Evolutionary conservation across 2,888 invertebrate species (phyloP).

Genomic region (Rhimphoctona megacephalus): DNA sequence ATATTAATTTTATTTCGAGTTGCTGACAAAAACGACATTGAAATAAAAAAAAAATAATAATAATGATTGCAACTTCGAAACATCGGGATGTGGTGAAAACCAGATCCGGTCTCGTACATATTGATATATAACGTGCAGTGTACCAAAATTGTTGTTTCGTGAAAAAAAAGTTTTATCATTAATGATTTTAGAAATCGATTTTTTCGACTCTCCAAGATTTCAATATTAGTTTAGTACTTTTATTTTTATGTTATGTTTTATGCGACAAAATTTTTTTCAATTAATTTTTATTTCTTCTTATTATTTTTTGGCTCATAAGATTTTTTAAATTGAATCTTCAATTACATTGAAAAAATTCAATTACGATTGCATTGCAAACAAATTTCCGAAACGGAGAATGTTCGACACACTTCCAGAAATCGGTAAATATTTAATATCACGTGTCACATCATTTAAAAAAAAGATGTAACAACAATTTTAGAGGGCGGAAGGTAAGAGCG

Average conservation of each 20-base stretch:
- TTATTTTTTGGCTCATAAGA: background rate
- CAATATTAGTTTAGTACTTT: background rate
- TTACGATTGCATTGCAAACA: background rate
- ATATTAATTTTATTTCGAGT: background rate
- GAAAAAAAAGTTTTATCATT: background rate
- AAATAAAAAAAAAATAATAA: background rate
- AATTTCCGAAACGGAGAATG: background rate
- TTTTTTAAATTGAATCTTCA: background rate
- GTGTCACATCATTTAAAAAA: too few relatives aligned
- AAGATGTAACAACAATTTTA: too few relatives aligned
- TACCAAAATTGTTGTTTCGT: background rate
- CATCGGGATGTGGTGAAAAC: slow-evolving; percentile 23
- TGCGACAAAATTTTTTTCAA: background rate
- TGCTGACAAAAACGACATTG: background rate
- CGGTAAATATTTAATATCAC: too few relatives aligned
- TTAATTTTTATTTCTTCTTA: background rate
- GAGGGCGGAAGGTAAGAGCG: too few relatives aligned
- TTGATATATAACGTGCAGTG: background rate
- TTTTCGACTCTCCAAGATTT: background rate
- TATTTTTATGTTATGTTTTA: background rate
- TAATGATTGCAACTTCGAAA: background rate
- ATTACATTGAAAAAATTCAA: background rate
- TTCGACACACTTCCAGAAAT: background rate
- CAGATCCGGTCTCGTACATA: background rate
- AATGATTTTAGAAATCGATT: background rate